Conservation (phyloP, 2,888 invertebrate genomes). For the Hesperia comma region DNA sequence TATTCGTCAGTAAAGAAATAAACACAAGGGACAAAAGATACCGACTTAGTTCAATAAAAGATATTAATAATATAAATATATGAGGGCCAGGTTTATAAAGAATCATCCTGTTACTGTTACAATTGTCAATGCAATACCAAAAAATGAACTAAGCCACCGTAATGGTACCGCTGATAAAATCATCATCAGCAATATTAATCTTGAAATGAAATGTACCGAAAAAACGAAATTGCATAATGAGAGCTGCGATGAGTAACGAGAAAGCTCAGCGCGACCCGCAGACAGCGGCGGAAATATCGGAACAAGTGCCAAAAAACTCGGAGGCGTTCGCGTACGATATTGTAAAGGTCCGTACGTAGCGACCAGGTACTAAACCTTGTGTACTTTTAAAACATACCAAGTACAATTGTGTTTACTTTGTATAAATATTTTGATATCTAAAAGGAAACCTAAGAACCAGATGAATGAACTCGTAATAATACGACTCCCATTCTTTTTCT, state of each 20-base stretch:
- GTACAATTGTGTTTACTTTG: no score
- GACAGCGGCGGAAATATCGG: slow-evolving; percentile 46
- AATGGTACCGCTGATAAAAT: slow-evolving; percentile 14
- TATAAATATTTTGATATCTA: no score
- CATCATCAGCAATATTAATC: slow-evolving; percentile 28
- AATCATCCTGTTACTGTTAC: slow-evolving; percentile 1
- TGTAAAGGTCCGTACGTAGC: slow-evolving; percentile 41
- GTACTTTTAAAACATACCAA: no score
- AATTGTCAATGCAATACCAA: neutral
- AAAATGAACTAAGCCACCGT: neutral
- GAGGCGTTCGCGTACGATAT: slow-evolving; percentile 54
- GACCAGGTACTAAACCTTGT: slow-evolving; percentile 1
- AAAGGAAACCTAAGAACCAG: no score
- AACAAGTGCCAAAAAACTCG: slow-evolving; percentile 60
- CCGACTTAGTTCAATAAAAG: no score
- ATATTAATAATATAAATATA: neutral
- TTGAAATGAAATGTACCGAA: slow-evolving; percentile 28
- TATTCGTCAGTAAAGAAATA: no score
- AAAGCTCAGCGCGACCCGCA: slow-evolving; percentile 41
- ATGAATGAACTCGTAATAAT: no score
- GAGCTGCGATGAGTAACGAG: slow-evolving; percentile 37
- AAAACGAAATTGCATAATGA: slow-evolving; percentile 36
- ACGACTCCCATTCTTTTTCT: no score
- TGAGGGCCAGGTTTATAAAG: neutral
- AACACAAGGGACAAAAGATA: no score